Percentiles rank a stretch among this genome's conserved stretches.
phyloP scores from a whole-genome alignment of 2,888 invertebrate species.

The Pristionchus fissidentatus region DNA sequence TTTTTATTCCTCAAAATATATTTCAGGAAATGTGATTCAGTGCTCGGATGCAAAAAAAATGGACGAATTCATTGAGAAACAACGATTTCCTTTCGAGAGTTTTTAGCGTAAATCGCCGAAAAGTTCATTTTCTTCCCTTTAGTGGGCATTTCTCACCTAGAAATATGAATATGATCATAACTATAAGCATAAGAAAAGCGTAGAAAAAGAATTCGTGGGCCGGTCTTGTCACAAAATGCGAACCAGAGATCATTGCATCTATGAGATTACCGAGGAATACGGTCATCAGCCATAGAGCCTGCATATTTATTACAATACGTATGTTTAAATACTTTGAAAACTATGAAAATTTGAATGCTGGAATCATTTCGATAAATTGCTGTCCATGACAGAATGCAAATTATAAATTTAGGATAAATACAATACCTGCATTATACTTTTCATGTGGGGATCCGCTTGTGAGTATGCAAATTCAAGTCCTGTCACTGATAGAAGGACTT shows the following conservation, averaged over 20 bases:
- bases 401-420: background rate
- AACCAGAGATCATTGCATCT: slow-evolving; percentile 84
- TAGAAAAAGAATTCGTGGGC: slow-evolving; percentile 74
- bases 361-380: too few species aligned
- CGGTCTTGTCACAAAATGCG: slow-evolving; percentile 66
- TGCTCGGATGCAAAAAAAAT: too few species aligned
- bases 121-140: too few species aligned
- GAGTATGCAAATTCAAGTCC: slow-evolving; percentile 96
- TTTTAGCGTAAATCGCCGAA: too few species aligned
- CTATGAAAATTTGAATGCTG: background rate
- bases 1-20: too few species aligned
- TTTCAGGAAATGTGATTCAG: too few species aligned
- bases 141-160: too few species aligned
- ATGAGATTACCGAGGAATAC: slow-evolving; percentile 93
- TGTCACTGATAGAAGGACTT: slow-evolving; percentile 95
- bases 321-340: background rate
- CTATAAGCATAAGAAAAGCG: slow-evolving; percentile 70
- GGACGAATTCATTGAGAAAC: too few species aligned
- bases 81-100: too few species aligned
- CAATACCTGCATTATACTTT: slow-evolving; percentile 85
- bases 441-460: slow-evolving; percentile 90
- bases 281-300: slow-evolving; percentile 92
- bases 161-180: slow-evolving; percentile 68
- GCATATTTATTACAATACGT: slow-evolving; percentile 71
- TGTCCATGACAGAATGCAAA: background rate